These are phyloP conservation scores for Apostichopus leukothele DNA, from an alignment of 53 echinoderm and acorn worm species.

Conservation along the genomic window DNA sequence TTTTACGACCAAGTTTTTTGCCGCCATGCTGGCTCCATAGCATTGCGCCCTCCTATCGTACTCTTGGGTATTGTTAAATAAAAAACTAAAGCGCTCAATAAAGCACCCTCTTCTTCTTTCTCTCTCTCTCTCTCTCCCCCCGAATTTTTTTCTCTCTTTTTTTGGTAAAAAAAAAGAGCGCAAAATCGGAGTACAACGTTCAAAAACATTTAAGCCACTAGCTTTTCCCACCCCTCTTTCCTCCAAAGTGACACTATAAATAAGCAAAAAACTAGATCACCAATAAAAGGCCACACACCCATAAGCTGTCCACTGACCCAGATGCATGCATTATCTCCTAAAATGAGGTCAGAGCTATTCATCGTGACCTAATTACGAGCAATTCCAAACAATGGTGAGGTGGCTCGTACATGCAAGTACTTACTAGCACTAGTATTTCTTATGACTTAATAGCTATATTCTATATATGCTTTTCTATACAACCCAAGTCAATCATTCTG, in stretches of 20 bases:
- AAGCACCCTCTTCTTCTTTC: background rate
- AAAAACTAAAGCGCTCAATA: constrained; percentile 1
- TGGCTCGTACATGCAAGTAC: constrained; percentile 2
- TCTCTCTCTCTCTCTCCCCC: background rate
- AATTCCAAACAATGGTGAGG: constrained; percentile 48
- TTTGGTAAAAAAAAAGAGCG: background rate
- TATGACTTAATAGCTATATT: constrained; percentile 43
- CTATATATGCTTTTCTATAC: background rate
- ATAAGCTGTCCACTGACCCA: constrained; percentile 52
- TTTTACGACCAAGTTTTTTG: constrained; percentile 6
- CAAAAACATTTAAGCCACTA: constrained; percentile 43
- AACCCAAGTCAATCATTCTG: background rate
- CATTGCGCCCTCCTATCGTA: constrained; percentile 20
- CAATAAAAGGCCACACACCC: constrained; percentile 52
- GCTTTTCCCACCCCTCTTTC: constrained; percentile 48
- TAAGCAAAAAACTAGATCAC: constrained; percentile 38
- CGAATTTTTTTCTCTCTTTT: too few relatives aligned
- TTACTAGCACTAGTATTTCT: constrained; percentile 20
- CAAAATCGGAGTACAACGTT: constrained; percentile 22
- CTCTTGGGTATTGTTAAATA: constrained; percentile 30
- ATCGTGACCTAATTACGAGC: constrained; percentile 52
- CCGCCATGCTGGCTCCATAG: constrained; percentile 19
- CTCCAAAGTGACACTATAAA: constrained; percentile 19
- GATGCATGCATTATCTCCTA: constrained; percentile 49
- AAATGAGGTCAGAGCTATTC: constrained; percentile 50